Evolutionary conservation across 2,113 vertebrate genomes (phyloP), one percentile per base, ranked within the genome.

Genomic region (Plectropomus leopardus): DNA sequence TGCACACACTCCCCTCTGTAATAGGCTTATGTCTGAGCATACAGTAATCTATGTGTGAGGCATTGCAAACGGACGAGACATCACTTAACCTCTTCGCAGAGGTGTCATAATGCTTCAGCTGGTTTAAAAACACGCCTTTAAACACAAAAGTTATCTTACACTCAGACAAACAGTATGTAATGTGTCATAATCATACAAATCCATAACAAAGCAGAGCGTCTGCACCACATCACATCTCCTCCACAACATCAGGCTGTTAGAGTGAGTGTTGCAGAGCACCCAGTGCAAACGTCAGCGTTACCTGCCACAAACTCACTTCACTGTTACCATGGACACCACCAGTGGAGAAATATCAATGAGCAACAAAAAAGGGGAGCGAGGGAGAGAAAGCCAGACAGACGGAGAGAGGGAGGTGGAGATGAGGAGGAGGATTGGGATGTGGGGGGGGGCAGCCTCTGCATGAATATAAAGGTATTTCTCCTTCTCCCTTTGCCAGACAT

Each of bases 1-100:
- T 13, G 9, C 75, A 81, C 64, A 78, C 36, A 68, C 81, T 10
- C 45, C 40, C 21, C 50, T 64, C 45, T 59, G 50, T 93, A 94
- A 94, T 91, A 94, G 90, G 93, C 85, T 93, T 94, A 93, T 65
- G 90, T 93, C 89, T 91, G n/a, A 80, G 80, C 67, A 89, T 90
- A 79, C 34, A 80, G 78, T 93, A 90, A 92, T 92, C 88, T 90
- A 76, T 72, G 36, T 51, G 78, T 66, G 66, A 86, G 72, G 87
- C 77, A 78, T 45, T 14, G 19, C 75, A 81, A 84, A 80, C 61
- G 82, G 78, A 88, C 74, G 24, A 90, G 84, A 91, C 89, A 72
- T 84, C 84, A 72, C 86, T 83, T 89, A 72, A 88, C 85, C 83
- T 83, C 83, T 66, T 63, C 21, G 57, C 44, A 82, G 75, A 85